Conservation (phyloP, 2,888 invertebrate genomes). For the Ectobius pallidus region DNA sequence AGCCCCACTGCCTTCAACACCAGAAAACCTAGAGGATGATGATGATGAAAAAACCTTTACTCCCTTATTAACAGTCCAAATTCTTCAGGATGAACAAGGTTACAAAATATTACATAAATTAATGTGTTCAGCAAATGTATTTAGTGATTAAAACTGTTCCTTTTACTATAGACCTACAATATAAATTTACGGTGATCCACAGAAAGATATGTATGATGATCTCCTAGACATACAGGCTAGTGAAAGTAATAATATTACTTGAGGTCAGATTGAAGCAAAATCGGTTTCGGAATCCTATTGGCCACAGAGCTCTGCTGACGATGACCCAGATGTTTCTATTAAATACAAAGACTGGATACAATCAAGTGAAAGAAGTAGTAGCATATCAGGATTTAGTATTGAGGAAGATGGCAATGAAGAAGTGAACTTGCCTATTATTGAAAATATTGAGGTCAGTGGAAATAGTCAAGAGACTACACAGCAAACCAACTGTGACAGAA, state of each 20-base stretch:
- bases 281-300: no score
- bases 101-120: neutral
- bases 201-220: neutral
- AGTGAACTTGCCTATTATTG: neutral
- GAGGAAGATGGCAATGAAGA: neutral
- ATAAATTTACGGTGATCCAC: neutral
- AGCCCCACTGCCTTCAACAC: neutral
- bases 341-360: neutral
- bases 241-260: neutral
- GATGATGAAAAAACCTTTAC: neutral
- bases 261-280: neutral
- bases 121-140: neutral
- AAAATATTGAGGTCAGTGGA: neutral
- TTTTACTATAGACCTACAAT: neutral
- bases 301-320: neutral
- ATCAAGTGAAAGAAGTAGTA: neutral
- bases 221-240: neutral
- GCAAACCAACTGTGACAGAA: neutral
- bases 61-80: neutral
- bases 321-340: neutral
- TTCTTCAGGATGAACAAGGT: neutral
- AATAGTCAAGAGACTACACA: neutral
- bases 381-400: neutral
- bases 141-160: neutral
- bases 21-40: neutral